phyloP scores from a whole-genome alignment of 2,888 invertebrate species.

The Catocala fraxini region DNA sequence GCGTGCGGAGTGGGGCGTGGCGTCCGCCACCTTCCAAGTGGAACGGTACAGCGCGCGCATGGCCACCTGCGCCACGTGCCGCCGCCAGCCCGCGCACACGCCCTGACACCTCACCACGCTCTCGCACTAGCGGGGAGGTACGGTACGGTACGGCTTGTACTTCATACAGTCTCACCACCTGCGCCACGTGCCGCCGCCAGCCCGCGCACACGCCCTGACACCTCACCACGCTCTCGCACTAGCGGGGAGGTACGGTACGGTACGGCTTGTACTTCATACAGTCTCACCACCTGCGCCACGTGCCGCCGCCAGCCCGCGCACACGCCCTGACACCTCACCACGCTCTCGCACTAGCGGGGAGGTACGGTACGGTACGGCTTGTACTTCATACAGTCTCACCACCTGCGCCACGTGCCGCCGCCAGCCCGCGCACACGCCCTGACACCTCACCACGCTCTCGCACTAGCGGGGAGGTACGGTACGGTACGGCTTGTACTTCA shows the following conservation, averaged over 20 bases:
- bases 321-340: too few species aligned
- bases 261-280: too few species aligned
- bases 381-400: too few species aligned
- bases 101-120: slow-evolving; percentile 47
- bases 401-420: too few species aligned
- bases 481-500: too few species aligned
- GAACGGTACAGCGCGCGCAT: slow-evolving; percentile 67
- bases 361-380: too few species aligned
- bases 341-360: too few species aligned
- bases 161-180: too few species aligned
- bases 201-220: slow-evolving; percentile 37
- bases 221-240: slow-evolving; percentile 33
- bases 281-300: too few species aligned
- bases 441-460: slow-evolving; percentile 28
- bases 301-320: too few species aligned
- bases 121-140: slow-evolving; percentile 17
- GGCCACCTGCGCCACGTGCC: slow-evolving; percentile 64
- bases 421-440: slow-evolving; percentile 7
- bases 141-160: too few species aligned
- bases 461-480: slow-evolving; percentile 2
- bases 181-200: slow-evolving; percentile 26
- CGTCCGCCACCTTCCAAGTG: slow-evolving; percentile 75
- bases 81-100: slow-evolving; percentile 42
- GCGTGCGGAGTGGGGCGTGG: slow-evolving; percentile 61
- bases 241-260: too few species aligned